Base-by-base conservation (phyloP, 1,140 invertebrate genomes). In the Heliconius congener region DNA sequence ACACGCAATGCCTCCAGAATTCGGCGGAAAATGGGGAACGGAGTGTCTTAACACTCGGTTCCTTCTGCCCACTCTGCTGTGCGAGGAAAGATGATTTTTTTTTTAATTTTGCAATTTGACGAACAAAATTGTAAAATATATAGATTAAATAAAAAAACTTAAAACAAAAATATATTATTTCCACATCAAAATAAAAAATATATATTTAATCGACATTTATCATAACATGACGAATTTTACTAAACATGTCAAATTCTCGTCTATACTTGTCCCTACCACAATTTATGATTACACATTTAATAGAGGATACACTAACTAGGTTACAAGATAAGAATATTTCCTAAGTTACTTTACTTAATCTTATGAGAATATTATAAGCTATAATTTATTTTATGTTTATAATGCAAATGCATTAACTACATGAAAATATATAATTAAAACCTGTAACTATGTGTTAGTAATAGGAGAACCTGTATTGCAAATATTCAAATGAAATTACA, bases 321-420 rank as follows among this genome's bases (percentile, higher is more conserved):
- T 74, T 79, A 79, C 42, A 71, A 79, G 77, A 73, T 78, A 78
- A 78, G 70, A 78, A 9, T 30, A 60, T 74, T 79, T 70, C 77
- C 27, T 74, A 79, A 79, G 60, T 11, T 27, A 30, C 23, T 30
- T 66, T 60, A 60, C 19, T 30, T 30, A 3, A 66, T 66, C 11
- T 66, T 66, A 27, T 66, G 23, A 30, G 23, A 66, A 66, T 66
- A 66, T 66, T 66, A 66, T 30, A 30, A 11, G 27, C 23, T 66
- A 27, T 27, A 23, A 66, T 66, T 27, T 23, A 11, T 60, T 60
- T 60, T 11, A 60, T n/a, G 23, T 60, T 46, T 60, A 60, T 60
- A 60, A 60, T 27, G n/a, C 11, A 9, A 19, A 52, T 52, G 1
- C 55, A 60, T 27, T 3, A 23, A 60, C 23, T 66, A 30, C 30